phyloP scores from a whole-genome alignment of 2,113 vertebrate genomes.

The Microtus richardsoni region DNA sequence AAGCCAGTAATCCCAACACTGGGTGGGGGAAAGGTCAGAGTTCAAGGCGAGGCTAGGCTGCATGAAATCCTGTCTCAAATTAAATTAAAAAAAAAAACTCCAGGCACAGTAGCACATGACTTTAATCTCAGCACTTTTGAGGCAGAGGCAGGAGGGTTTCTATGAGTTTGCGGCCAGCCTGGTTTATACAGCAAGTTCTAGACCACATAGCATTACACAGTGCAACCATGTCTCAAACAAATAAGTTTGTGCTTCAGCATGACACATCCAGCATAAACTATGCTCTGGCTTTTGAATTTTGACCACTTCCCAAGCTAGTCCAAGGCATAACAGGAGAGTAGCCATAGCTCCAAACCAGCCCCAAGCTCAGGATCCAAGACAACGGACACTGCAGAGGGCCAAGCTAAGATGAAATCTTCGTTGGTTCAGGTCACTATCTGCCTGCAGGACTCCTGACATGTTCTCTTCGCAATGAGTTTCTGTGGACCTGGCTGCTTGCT shows the following conservation, averaged over 20 bases:
- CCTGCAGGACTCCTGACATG: neutral
- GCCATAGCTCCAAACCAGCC: neutral
- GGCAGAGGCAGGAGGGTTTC: neutral
- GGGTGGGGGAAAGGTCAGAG: neutral
- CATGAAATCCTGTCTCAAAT: neutral
- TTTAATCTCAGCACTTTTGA: neutral
- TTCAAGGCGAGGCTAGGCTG: neutral
- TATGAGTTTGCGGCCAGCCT: neutral
- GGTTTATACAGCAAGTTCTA: neutral
- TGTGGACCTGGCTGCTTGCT: too few relatives aligned
- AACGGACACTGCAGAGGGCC: neutral
- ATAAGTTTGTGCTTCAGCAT: neutral
- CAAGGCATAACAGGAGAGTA: too few relatives aligned
- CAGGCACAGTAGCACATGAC: neutral
- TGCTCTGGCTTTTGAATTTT: neutral
- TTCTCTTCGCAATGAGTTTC: neutral
- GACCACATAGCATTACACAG: neutral
- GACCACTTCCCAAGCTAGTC: neutral
- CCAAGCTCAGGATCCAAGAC: too few relatives aligned
- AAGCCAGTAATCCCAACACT: neutral
- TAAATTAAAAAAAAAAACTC: neutral
- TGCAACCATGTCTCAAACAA: neutral
- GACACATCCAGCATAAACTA: neutral
- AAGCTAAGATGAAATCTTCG: accelerated
- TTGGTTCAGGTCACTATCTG: accelerated